Evolutionary conservation across 2,113 vertebrate species (phyloP).

Genomic region (Pseudorasbora parva): DNA sequence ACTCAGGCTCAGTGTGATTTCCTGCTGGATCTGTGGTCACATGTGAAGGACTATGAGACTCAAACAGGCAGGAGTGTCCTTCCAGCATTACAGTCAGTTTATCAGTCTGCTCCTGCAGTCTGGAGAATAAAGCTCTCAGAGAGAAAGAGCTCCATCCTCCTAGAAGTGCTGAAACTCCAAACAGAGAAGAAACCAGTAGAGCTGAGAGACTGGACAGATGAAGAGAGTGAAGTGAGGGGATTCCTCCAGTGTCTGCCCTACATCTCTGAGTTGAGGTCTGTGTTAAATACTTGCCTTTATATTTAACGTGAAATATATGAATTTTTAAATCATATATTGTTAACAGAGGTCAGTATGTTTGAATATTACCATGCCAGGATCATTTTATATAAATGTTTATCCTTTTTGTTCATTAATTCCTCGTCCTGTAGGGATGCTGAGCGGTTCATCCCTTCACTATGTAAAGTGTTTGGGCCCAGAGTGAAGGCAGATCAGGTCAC

Average conservation of each 20-base stretch:
- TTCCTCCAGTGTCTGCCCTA: conserved; percentile 24
- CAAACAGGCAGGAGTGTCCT: conserved; percentile 4
- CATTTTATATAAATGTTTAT: not conserved
- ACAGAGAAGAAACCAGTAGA: conserved; percentile 31
- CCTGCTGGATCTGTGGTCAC: not conserved
- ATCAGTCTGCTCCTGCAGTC: conserved; percentile 33
- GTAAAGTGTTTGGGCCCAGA: conserved; percentile 15
- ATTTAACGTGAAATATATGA: not conserved
- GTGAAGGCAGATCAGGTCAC: not conserved
- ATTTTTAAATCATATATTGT: not conserved
- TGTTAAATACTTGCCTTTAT: not conserved
- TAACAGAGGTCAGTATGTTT: not conserved
- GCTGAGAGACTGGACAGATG: conserved; percentile 31
- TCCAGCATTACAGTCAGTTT: conserved; percentile 10
- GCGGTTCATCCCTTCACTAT: not conserved
- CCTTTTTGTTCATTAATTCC: too few species aligned
- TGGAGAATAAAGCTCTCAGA: conserved; percentile 38
- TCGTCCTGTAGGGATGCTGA: not conserved
- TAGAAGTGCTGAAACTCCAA: conserved; percentile 8
- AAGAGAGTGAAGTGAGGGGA: conserved; percentile 32
- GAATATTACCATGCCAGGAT: not conserved
- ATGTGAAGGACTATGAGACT: conserved; percentile 1
- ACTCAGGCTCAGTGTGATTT: conserved; percentile 39
- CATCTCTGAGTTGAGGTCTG: conserved; percentile 30
- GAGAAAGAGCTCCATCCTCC: conserved; percentile 39